A percentile compares a stretch with the other conserved stretches of the same genome.
These are phyloP conservation scores for Caenorhabditis parvicauda DNA, from an alignment of 2,888 invertebrate species.

Conservation along the genomic window DNA sequence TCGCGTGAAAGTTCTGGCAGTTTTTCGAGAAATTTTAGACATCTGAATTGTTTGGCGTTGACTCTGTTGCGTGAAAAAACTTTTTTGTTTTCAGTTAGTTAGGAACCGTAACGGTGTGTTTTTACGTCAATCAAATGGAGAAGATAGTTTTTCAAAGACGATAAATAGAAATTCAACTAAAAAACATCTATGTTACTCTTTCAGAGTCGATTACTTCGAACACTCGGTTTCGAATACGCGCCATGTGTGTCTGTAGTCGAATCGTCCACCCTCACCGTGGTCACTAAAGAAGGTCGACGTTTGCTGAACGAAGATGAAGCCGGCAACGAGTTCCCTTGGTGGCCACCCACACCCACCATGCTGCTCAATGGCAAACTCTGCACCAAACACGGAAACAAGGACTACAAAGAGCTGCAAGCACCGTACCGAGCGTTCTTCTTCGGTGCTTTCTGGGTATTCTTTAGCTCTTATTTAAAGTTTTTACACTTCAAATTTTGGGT, in stretches of 20 bases:
- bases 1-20: too few species aligned
- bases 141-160: not conserved
- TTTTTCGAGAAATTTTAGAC: too few species aligned
- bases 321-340: constrained; percentile 43
- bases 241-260: constrained; percentile 45
- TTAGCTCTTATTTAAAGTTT: too few species aligned
- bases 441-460: constrained; percentile 89
- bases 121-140: not conserved
- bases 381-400: constrained; percentile 7
- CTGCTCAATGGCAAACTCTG: constrained; percentile 20
- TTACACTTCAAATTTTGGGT: too few species aligned
- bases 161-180: not conserved
- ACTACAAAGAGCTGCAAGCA: constrained; percentile 62
- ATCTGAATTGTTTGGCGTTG: too few species aligned
- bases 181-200: too few species aligned
- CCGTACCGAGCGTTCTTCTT: constrained; percentile 76
- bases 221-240: constrained; percentile 26
- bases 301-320: constrained; percentile 34
- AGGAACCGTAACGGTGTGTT: not conserved
- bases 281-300: constrained; percentile 36
- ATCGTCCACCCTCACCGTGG: constrained; percentile 14
- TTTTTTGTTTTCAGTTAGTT: too few species aligned
- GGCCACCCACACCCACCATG: constrained; percentile 17
- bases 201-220: constrained; percentile 34
- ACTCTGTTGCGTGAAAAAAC: too few species aligned